Evolutionary conservation across 2,888 invertebrate species (phyloP), one percentile per base, ranked within the genome.

Genomic region (Pachycephus smyrnensis): DNA sequence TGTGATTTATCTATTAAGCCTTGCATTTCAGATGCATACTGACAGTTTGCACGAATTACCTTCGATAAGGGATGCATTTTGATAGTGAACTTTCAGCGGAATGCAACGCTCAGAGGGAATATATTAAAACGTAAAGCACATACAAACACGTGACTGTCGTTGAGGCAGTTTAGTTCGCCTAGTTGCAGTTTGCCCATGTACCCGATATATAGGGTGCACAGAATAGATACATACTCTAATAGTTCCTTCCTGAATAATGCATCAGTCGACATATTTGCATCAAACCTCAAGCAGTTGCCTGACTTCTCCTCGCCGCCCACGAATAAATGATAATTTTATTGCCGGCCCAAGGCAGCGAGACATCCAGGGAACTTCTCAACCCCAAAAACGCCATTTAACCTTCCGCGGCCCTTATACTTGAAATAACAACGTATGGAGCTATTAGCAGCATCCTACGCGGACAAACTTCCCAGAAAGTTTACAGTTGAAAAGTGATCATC

Each of bases 181-280:
- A 84, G 87, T 86, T 86, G 86, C 86, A 86, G 84, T 84, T 84
- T 74, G 83, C 79, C 80, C 81, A 82, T 83, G 84, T 85, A 85
- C 55, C 80, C 82, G 78, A 83, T 83, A 82, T 80, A 82, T 82
- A 80, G 81, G 75, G 73, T 80, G 77, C 81, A 69, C 55, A 75
- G 71, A 80, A 79, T 75, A 80, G 82, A 84, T 86, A 86, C 83
- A 84, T 86, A 85, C 85, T 85, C 86, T 88, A 88, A 88, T 89
- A 88, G 88, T 88, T 88, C 84, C 88, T 88, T 88, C 85, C 85
- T 89, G 89, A 88, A 89, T 89, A 88, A 89, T 89, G 88, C 89
- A 88, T 87, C 86, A 86, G 85, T 84, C 83, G 84, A 87, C 84
- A 86, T 88, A 89, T 89, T 89, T 88, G 88, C 89, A 89, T 89